These are phyloP conservation scores for Scelioninae gen. 2 DNA, from an alignment of 2,888 invertebrate genomes.

Conservation along the genomic window DNA sequence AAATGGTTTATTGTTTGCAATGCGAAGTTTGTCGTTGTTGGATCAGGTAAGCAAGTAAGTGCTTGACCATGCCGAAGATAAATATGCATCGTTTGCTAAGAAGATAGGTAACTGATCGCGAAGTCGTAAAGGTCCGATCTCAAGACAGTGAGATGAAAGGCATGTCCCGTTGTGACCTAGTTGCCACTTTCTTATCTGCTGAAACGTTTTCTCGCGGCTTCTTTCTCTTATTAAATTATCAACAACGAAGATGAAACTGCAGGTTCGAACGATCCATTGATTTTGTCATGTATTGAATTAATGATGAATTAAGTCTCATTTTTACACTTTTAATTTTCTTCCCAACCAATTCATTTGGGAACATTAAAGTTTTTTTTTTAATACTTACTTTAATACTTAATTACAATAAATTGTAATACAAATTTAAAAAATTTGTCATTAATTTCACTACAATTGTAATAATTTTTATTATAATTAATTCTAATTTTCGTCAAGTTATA, in stretches of 20 bases:
- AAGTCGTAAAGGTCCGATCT: constrained; percentile 66
- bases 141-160: constrained; percentile 71
- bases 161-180: constrained; percentile 74
- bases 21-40: constrained; percentile 7
- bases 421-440: no score
- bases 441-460: no score
- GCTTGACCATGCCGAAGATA: constrained; percentile 28
- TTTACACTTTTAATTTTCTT: no score
- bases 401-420: no score
- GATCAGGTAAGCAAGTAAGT: constrained; percentile 10
- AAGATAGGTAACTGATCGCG: constrained; percentile 39
- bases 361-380: no score
- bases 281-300: constrained; percentile 26
- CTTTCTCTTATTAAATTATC: constrained; percentile 53
- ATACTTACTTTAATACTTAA: no score
- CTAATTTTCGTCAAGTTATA: no score
- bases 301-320: no score
- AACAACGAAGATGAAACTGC: constrained; percentile 40
- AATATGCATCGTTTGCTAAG: constrained; percentile 26
- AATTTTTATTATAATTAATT: no score
- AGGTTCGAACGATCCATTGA: constrained; percentile 36
- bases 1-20: constrained; percentile 16
- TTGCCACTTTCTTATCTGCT: constrained; percentile 67
- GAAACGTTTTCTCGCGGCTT: constrained; percentile 50
- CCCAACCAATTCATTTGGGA: no score